These are phyloP conservation scores for Caenorhabditis latens DNA, from an alignment of 1,140 invertebrate species.

Conservation along the genomic window DNA sequence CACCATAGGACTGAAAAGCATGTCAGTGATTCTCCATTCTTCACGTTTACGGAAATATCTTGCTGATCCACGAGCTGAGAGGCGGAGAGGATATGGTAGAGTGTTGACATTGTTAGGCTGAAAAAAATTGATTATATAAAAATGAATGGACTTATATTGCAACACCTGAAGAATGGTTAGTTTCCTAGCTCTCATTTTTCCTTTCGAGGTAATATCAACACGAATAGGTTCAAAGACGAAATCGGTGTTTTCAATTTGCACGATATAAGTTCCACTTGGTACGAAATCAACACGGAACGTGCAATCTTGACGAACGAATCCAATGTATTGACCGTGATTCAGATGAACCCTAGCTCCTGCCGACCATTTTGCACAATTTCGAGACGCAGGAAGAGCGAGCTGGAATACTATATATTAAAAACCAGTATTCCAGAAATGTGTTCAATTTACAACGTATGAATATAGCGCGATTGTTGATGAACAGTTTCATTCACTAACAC, in stretches of 20 bases:
- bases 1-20: constrained; percentile 78
- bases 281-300: constrained; percentile 90
- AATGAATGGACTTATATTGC: not conserved
- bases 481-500: no score
- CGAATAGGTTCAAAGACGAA: constrained; percentile 91
- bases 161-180: constrained; percentile 94
- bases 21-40: constrained; percentile 77
- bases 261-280: constrained; percentile 92
- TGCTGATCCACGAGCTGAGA: constrained; percentile 74
- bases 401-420: constrained; percentile 5
- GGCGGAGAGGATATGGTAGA: constrained; percentile 72
- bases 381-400: constrained; percentile 53
- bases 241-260: constrained; percentile 88
- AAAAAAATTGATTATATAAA: constrained; percentile 46
- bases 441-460: no score
- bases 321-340: constrained; percentile 75
- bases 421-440: not conserved
- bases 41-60: constrained; percentile 76
- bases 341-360: constrained; percentile 69
- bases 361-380: constrained; percentile 67
- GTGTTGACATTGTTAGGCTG: constrained; percentile 73
- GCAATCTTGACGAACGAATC: constrained; percentile 84
- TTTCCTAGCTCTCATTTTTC: constrained; percentile 93
- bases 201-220: constrained; percentile 94
- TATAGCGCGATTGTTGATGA: no score